phyloP scores from a whole-genome alignment of 2,113 vertebrate genomes.

The Fulica atra region DNA sequence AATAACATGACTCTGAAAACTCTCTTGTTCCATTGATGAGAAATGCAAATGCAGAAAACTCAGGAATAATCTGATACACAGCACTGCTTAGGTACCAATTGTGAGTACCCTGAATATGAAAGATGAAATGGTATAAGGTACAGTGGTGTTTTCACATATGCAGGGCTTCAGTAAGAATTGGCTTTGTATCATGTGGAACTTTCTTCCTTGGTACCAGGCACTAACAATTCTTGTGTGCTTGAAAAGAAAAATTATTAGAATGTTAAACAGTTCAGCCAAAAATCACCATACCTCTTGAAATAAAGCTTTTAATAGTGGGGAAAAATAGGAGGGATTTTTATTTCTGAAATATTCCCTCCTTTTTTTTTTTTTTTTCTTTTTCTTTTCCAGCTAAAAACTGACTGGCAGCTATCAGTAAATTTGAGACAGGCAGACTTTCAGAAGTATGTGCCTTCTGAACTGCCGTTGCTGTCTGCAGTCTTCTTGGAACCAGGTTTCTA shows the following conservation, averaged over 20 bases:
- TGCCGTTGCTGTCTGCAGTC: neutral
- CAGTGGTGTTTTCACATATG: neutral
- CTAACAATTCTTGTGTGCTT: neutral
- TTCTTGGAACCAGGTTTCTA: neutral
- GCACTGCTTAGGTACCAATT: neutral
- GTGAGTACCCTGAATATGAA: neutral
- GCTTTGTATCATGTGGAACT: neutral
- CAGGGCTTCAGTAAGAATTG: neutral
- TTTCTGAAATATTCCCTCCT: neutral
- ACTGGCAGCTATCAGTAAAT: conserved; percentile 10
- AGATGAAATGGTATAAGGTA: neutral
- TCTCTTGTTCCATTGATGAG: neutral
- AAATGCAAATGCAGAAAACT: neutral
- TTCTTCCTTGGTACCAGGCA: neutral
- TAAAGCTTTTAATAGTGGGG: neutral
- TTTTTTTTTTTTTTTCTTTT: too few relatives aligned
- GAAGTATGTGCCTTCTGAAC: neutral
- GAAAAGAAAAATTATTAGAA: neutral
- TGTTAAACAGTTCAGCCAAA: neutral
- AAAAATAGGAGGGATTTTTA: neutral
- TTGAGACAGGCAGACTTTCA: neutral
- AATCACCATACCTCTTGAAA: neutral
- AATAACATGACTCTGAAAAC: neutral
- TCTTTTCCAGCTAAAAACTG: neutral
- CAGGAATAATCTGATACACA: conserved; percentile 5